phyloP scores from a whole-genome alignment of 30 jellyfish, hydroid and myxozoan species.

The Mastigias papua region DNA sequence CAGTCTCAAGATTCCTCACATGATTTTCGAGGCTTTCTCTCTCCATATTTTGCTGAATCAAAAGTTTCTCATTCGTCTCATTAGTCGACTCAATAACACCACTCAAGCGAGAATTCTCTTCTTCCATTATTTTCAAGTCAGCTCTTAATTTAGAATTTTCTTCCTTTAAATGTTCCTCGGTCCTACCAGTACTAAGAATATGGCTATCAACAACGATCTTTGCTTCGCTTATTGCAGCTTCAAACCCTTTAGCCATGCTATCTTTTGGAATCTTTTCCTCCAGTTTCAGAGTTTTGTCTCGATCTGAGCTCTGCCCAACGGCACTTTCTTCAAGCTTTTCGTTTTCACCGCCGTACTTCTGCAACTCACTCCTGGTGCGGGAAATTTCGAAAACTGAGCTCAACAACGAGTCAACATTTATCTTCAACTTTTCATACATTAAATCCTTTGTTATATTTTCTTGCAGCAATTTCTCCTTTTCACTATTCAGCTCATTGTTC shows the following conservation, averaged over 20 bases:
- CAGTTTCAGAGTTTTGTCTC: neutral
- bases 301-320: neutral
- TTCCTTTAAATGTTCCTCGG: neutral
- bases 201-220: constrained; percentile 24
- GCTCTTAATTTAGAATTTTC: neutral
- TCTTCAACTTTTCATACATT: constrained; percentile 32
- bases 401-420: constrained; percentile 50
- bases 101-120: neutral
- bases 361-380: neutral
- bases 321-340: neutral
- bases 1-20: neutral
- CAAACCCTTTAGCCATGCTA: neutral
- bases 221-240: constrained; percentile 13
- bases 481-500: constrained; percentile 11
- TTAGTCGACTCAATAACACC: neutral
- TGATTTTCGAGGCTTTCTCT: neutral
- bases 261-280: neutral
- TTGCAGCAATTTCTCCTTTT: constrained; percentile 46
- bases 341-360: constrained; percentile 5
- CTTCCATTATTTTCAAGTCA: neutral
- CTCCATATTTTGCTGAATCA: neutral
- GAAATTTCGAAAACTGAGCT: constrained; percentile 20
- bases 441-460: constrained; percentile 37
- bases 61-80: neutral
- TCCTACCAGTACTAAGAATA: neutral